A percentile compares a stretch with the other conserved stretches of the same genome.
phyloP scores from a whole-genome alignment of 2,888 invertebrate species.

The Sialis fuliginosa region DNA sequence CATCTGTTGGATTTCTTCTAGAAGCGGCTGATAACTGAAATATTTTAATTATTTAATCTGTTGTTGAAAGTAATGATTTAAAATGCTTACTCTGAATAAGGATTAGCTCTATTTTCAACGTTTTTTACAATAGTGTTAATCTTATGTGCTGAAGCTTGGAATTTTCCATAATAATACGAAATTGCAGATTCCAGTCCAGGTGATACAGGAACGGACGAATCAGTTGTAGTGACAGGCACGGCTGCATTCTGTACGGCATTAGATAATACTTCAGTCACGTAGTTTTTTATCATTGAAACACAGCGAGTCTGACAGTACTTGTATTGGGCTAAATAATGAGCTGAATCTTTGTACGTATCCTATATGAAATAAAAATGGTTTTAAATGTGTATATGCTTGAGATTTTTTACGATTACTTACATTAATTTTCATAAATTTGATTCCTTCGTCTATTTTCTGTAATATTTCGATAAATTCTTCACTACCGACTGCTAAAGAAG shows the following conservation, averaged over 20 bases:
- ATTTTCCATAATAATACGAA: constrained; percentile 86
- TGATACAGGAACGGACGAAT: constrained; percentile 12
- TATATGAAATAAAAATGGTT: constrained; percentile 20
- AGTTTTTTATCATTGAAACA: constrained; percentile 59
- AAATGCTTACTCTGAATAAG: constrained; percentile 48
- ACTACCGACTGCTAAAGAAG: constrained; percentile 65
- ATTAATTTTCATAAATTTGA: constrained; percentile 67
- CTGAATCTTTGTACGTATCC: constrained; percentile 73
- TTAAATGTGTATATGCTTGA: constrained; percentile 1
- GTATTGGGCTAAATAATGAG: constrained; percentile 65
- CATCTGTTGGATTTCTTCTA: constrained; percentile 65
- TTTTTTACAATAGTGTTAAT: constrained; percentile 65
- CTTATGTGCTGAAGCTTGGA: constrained; percentile 79
- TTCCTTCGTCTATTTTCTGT: constrained; percentile 70
- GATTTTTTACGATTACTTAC: constrained; percentile 30
- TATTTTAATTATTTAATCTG: background rate
- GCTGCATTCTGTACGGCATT: constrained; percentile 63
- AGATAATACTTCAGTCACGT: constrained; percentile 56
- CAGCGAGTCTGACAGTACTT: constrained; percentile 69
- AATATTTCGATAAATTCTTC: constrained; percentile 69
- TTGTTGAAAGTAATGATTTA: background rate
- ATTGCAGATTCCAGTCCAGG: constrained; percentile 45
- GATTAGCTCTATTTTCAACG: constrained; percentile 59
- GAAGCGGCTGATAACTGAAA: constrained; percentile 42
- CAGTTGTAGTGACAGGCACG: constrained; percentile 20